Conservation (phyloP, 2,797 vertebrate species). For the Nyctalus aviator region DNA sequence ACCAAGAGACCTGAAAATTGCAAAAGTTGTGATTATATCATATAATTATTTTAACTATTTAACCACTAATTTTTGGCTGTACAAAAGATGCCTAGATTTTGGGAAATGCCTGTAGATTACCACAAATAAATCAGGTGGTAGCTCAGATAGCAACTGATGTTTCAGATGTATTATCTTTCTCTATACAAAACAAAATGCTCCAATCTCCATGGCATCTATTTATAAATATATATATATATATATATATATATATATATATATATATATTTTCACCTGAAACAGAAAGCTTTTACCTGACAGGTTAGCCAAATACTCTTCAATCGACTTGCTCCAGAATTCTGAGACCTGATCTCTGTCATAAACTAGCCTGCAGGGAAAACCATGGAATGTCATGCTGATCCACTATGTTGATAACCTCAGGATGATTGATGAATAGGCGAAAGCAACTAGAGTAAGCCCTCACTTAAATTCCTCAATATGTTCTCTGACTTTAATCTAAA, state of each 20-base stretch:
- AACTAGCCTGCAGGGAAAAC: not conserved
- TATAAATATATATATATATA: no score
- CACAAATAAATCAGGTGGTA: conserved; percentile 34
- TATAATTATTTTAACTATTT: not conserved
- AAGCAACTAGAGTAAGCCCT: not conserved
- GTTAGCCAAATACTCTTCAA: not conserved
- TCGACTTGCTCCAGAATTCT: not conserved
- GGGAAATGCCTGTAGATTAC: not conserved
- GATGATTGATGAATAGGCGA: not conserved
- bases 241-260: no score
- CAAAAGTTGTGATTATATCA: not conserved
- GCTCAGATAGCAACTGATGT: not conserved
- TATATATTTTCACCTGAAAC: not conserved
- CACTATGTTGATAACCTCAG: not conserved
- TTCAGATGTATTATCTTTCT: not conserved
- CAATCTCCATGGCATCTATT: not conserved
- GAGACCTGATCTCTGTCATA: not conserved
- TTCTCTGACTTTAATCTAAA: not conserved
- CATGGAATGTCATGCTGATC: not conserved
- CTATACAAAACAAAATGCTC: not conserved
- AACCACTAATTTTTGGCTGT: not conserved
- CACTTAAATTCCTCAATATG: not conserved
- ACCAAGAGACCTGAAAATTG: conserved; percentile 9
- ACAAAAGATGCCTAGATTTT: not conserved
- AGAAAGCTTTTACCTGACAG: not conserved